Evolutionary conservation across 1,140 invertebrate genomes (phyloP).

Genomic region (Tachypleus tridentatus): DNA sequence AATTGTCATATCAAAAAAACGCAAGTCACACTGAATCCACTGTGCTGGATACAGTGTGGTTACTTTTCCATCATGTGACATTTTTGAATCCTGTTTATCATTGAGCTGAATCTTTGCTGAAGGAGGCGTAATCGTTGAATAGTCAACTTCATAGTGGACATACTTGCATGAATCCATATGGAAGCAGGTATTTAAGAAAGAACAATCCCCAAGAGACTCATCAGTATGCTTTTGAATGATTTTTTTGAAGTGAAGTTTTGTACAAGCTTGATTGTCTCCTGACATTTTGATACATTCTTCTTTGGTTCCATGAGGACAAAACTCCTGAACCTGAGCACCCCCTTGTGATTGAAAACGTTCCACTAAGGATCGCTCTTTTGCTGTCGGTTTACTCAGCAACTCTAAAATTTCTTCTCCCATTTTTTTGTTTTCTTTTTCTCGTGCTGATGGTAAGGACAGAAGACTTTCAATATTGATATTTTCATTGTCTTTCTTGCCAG

Average conservation of each 20-base stretch:
- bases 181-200: slow-evolving; percentile 95
- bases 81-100: slow-evolving; percentile 5
- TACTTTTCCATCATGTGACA: slow-evolving; percentile 12
- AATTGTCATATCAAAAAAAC: slow-evolving; percentile 90
- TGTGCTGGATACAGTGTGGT: slow-evolving; percentile 35
- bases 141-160: slow-evolving; percentile 86
- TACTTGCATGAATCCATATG: slow-evolving; percentile 99
- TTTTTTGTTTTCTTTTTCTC: slow-evolving; percentile 90
- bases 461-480: slow-evolving; percentile 49
- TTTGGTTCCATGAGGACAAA: slow-evolving; percentile 87
- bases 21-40: slow-evolving; percentile 94
- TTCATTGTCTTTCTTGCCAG: slow-evolving; percentile 7
- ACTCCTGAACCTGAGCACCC: slow-evolving; percentile 69
- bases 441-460: slow-evolving; percentile 80
- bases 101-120: neutral
- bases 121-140: slow-evolving; percentile 11
- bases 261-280: slow-evolving; percentile 50
- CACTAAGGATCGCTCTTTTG: slow-evolving; percentile 84
- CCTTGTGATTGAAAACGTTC: slow-evolving; percentile 92
- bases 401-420: slow-evolving; percentile 92
- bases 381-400: slow-evolving; percentile 84
- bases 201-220: slow-evolving; percentile 89
- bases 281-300: slow-evolving; percentile 67
- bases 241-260: slow-evolving; percentile 91
- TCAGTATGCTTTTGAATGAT: slow-evolving; percentile 95